Base-by-base conservation (phyloP, 2,888 invertebrate genomes). In the Drosophila percnosoma region DNA sequence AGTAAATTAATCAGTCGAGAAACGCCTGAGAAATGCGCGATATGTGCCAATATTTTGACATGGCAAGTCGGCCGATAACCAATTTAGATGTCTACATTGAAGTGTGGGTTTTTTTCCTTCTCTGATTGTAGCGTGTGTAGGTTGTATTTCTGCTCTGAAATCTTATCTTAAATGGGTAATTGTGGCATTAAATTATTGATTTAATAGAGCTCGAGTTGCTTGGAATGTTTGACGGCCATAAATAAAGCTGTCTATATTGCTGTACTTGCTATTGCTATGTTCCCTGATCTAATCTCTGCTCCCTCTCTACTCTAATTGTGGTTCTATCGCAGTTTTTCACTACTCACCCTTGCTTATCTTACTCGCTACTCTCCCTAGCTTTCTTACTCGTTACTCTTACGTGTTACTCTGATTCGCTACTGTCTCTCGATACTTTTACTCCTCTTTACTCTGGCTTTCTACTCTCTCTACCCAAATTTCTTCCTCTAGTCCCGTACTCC, bases 151-250 rank as follows among this genome's bases (percentile, higher is more conserved):
- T 24, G 18, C n/a, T 57, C 21, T 48, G 29, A 42, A 55, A 58
- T 69, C 70, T 76, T 33, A 70, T 64, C 70, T 40, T 27, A 18
- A 40, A 38, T 13, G 42, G 13, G 15, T 62, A 67, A 45, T 66
- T 45, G 31, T 27, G 5, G 53, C 18, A 10, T 36, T 38, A 31
- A 55, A 38, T 45, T 15, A 45, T 8, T 8, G 45, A 24, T 24
- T 24, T 15, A 45, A 24, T 24, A 4, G 15, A 8, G 21, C 15
- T 24, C 4, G 6, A 42, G 13, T 42, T 42, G 11, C 3, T 21
- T 21, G 4, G 21, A 7, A 13, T 13, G 24, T 24, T 45, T 45
- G 45, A 7, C 13, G 13, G 7, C 45, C 8, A 45, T 7, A 21
- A 45, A 7, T 21, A 7, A 4, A 45, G 11, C 7, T 6, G 42